phyloP scores from a whole-genome alignment of 2,797 vertebrate genomes.

The Heliangelus exortis region DNA sequence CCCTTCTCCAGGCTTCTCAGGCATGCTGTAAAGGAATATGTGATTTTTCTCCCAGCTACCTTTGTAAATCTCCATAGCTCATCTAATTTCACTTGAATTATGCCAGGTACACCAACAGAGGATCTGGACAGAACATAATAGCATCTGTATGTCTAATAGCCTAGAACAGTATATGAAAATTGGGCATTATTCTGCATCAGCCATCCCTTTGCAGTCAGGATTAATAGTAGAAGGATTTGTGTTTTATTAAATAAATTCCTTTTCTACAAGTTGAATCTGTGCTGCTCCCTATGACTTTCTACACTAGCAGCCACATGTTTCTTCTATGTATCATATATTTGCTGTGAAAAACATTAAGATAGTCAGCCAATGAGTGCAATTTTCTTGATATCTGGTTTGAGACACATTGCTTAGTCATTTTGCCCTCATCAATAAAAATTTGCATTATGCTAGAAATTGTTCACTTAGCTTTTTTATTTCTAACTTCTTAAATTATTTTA shows the following conservation, averaged over 20 bases:
- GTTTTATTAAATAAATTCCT: constrained; percentile 26
- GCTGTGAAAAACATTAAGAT: constrained; percentile 10
- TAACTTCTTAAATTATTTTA: constrained; percentile 35
- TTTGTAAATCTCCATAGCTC: constrained; percentile 5
- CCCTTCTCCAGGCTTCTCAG: neutral
- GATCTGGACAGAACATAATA: neutral
- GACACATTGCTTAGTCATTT: neutral
- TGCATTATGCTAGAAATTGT: neutral
- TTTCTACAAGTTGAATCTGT: neutral
- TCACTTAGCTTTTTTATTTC: neutral
- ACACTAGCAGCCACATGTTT: neutral
- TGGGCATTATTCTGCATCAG: constrained; percentile 7
- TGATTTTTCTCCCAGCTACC: constrained; percentile 15
- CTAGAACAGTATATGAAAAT: neutral
- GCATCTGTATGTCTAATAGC: neutral
- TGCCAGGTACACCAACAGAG: neutral
- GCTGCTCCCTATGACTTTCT: neutral
- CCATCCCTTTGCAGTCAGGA: neutral
- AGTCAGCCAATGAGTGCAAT: neutral
- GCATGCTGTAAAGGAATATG: neutral
- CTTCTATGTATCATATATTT: neutral
- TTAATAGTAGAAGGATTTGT: constrained; percentile 13
- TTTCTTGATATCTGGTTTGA: constrained; percentile 3
- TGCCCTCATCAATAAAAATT: constrained; percentile 12
- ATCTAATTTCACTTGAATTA: constrained; percentile 31